A percentile compares a stretch with the other conserved stretches of the same genome.
These are phyloP conservation scores for Ptiloglossa arizonensis DNA, from an alignment of 1,140 invertebrate genomes.

Conservation along the genomic window DNA sequence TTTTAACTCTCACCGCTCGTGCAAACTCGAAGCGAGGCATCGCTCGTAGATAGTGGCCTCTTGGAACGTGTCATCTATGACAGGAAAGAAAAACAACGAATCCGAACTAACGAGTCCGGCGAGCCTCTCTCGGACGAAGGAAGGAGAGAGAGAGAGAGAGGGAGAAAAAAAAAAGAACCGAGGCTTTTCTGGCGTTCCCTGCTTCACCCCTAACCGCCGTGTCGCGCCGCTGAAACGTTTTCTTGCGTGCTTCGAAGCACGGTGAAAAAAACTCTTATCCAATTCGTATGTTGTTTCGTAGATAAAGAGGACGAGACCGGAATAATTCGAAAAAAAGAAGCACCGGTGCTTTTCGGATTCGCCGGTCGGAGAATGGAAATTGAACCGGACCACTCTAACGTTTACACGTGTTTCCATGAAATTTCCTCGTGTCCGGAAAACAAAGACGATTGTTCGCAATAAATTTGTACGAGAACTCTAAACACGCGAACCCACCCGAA, in stretches of 20 bases:
- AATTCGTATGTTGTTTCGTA: background rate
- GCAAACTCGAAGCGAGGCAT: conserved; percentile 55
- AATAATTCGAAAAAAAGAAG: background rate
- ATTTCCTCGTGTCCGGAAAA: too few species aligned
- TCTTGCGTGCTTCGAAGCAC: background rate
- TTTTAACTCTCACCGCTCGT: conserved; percentile 61
- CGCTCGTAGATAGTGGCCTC: conserved; percentile 48
- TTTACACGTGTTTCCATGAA: too few species aligned
- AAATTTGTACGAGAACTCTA: too few species aligned
- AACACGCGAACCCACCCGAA: too few species aligned
- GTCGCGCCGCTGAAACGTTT: conserved; percentile 2
- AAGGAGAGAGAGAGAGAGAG: background rate
- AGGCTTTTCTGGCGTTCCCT: background rate
- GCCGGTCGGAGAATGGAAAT: too few species aligned
- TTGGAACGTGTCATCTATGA: conserved; percentile 66
- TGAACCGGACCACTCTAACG: too few species aligned
- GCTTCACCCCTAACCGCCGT: background rate
- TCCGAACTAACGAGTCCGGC: conserved; percentile 51
- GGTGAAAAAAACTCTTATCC: conserved; percentile 4
- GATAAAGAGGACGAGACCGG: background rate
- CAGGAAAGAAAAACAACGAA: conserved; percentile 56
- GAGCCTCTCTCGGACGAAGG: conserved; percentile 15
- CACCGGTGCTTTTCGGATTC: background rate
- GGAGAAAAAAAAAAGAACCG: background rate
- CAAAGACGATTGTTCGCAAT: too few species aligned